Evolutionary conservation across 2,113 vertebrate genomes (phyloP).

Genomic region (Grammomys dolichurus): DNA sequence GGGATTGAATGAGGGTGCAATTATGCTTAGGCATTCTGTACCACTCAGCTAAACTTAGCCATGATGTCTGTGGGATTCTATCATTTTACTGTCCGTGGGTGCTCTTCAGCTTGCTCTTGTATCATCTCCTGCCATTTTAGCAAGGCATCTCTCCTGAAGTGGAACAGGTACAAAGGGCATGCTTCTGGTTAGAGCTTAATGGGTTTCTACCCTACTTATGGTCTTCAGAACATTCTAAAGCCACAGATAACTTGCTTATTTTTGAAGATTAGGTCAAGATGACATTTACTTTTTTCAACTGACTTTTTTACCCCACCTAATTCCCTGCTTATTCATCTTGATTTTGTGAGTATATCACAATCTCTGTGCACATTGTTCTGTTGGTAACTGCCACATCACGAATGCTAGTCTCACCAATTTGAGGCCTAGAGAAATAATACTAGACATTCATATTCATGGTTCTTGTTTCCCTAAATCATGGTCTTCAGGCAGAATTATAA

Average conservation of each 20-base stretch:
- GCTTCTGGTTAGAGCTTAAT: background rate
- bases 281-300: background rate
- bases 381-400: no score
- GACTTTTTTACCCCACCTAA: background rate
- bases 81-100: background rate
- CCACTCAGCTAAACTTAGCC: background rate
- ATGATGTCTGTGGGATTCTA: background rate
- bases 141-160: background rate
- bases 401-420: background rate
- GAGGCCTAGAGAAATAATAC: background rate
- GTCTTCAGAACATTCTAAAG: background rate
- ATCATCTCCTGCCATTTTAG: background rate
- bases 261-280: background rate
- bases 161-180: background rate
- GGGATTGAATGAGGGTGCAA: background rate
- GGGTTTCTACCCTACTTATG: background rate
- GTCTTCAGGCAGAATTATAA: background rate
- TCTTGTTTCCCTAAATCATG: background rate
- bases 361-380: background rate
- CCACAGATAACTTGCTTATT: background rate
- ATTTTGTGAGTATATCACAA: background rate
- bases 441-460: background rate
- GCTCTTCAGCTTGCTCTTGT: no score
- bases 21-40: background rate
- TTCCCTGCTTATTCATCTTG: background rate